These are phyloP conservation scores for Eleutherodactylus coqui DNA, from an alignment of 2,797 vertebrate species.

Conservation along the genomic window DNA sequence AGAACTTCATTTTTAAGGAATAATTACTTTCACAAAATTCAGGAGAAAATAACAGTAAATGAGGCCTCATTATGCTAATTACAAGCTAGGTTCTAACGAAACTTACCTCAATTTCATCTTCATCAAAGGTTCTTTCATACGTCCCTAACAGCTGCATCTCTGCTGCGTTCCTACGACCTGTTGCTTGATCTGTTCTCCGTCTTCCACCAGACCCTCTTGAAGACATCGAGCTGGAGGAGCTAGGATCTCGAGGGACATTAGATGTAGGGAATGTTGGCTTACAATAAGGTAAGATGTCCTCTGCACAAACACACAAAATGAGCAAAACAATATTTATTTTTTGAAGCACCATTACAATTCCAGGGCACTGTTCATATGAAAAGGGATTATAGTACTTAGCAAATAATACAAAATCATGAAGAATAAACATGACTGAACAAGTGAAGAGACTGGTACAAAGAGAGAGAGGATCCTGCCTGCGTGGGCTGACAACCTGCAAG, in stretches of 20 bases:
- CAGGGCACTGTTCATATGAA: too few relatives aligned
- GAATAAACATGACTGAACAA: too few relatives aligned
- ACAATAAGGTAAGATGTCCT: slow-evolving; percentile 95
- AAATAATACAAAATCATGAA: too few relatives aligned
- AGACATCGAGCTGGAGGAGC: slow-evolving; percentile 95
- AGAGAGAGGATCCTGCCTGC: too few relatives aligned
- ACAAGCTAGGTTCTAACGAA: neutral
- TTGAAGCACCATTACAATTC: too few relatives aligned
- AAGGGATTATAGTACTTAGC: too few relatives aligned
- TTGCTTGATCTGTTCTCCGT: slow-evolving; percentile 86
- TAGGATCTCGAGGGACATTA: slow-evolving; percentile 88
- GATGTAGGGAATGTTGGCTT: slow-evolving; percentile 96
- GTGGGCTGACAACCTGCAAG: too few relatives aligned
- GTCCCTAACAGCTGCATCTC: slow-evolving; percentile 91
- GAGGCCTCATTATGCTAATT: neutral
- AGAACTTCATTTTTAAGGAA: neutral
- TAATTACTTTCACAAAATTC: neutral
- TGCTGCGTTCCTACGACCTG: slow-evolving; percentile 86
- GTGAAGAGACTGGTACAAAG: too few relatives aligned
- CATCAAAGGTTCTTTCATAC: slow-evolving; percentile 88
- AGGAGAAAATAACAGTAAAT: neutral
- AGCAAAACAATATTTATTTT: too few relatives aligned
- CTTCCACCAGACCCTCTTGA: slow-evolving; percentile 95
- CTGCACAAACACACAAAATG: slow-evolving; percentile 75
- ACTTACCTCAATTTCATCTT: slow-evolving; percentile 80